phyloP scores from a whole-genome alignment of 2,797 vertebrate species.

The Esox masquinongy region DNA sequence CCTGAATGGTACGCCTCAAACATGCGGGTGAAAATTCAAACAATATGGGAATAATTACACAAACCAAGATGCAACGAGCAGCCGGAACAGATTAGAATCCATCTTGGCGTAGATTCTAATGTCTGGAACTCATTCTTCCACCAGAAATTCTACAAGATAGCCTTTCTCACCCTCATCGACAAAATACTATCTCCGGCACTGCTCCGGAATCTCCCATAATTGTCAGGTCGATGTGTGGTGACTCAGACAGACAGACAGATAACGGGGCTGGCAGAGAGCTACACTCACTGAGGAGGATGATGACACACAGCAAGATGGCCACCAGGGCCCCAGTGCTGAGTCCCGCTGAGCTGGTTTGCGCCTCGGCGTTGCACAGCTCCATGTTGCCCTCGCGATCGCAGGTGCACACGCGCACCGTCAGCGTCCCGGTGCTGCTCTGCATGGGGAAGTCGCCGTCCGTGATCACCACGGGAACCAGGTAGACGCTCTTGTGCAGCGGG shows the following conservation, averaged over 20 bases:
- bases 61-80: no score
- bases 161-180: no score
- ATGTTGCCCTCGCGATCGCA: conserved; percentile 89
- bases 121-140: no score
- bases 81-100: no score
- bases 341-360: conserved; percentile 86
- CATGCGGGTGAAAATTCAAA: no score
- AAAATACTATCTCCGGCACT: no score
- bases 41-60: no score
- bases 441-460: conserved; percentile 86
- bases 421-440: conserved; percentile 92
- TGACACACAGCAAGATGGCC: conserved; percentile 92
- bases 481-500: conserved; percentile 82
- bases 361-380: conserved; percentile 87
- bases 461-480: conserved; percentile 89
- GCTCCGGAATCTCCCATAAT: no score
- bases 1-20: no score
- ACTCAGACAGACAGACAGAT: conserved; percentile 2
- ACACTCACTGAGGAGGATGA: conserved; percentile 89
- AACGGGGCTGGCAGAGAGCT: background rate
- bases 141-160: no score
- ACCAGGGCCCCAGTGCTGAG: conserved; percentile 91
- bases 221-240: no score
- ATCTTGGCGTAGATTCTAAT: no score
- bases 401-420: conserved; percentile 90